These are phyloP conservation scores for Halictus rubicundus DNA, from an alignment of 1,140 invertebrate genomes.

Conservation along the genomic window DNA sequence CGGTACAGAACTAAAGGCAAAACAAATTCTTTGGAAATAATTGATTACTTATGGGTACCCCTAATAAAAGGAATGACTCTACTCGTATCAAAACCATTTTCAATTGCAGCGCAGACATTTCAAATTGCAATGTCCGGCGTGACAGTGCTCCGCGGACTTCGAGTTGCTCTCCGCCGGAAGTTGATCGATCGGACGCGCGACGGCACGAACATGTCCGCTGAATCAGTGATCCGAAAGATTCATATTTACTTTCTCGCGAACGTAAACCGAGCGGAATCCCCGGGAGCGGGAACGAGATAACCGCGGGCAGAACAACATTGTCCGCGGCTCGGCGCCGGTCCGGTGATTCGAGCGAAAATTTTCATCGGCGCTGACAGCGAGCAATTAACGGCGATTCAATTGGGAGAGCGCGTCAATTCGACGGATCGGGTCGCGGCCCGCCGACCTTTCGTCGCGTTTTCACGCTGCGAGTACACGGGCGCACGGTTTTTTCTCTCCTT, in stretches of 20 bases:
- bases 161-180: too few species aligned
- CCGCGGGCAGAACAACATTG: neutral
- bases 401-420: neutral
- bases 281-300: neutral
- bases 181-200: neutral
- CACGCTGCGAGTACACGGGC: too few species aligned
- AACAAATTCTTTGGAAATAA: too few species aligned
- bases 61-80: too few species aligned
- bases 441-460: neutral
- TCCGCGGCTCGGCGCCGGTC: neutral
- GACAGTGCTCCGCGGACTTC: too few species aligned
- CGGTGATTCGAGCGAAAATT: neutral
- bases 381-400: slow-evolving; percentile 11
- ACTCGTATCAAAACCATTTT: too few species aligned
- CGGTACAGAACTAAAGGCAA: too few species aligned
- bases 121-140: too few species aligned
- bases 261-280: neutral
- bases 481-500: slow-evolving; percentile 14
- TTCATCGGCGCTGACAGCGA: neutral
- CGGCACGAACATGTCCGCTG: neutral
- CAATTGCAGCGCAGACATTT: too few species aligned
- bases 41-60: too few species aligned
- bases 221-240: neutral
- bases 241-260: neutral
- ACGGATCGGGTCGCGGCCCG: neutral